Conservation (phyloP, 2,888 invertebrate genomes). For the Eupithecia subumbrata region DNA sequence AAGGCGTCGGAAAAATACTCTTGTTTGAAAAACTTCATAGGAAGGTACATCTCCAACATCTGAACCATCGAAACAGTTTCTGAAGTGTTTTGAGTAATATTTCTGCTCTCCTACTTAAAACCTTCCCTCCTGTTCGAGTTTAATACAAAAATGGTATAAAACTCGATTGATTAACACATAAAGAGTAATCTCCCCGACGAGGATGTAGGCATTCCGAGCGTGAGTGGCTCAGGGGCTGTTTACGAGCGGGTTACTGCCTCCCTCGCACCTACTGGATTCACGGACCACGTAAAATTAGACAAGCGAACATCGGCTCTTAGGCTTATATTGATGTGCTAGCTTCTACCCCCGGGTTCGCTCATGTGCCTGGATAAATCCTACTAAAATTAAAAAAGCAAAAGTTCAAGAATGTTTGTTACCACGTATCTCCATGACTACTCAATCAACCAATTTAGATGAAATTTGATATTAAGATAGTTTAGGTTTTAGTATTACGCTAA, state of each 20-base stretch:
- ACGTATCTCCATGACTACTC: too few relatives aligned
- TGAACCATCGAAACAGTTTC: background rate
- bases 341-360: background rate
- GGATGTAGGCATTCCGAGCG: constrained; percentile 29
- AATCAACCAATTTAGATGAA: too few relatives aligned
- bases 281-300: constrained; percentile 20
- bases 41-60: background rate
- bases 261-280: constrained; percentile 22
- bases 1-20: background rate
- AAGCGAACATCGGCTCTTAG: constrained; percentile 3
- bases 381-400: too few relatives aligned
- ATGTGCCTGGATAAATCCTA: background rate
- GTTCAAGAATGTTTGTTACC: too few relatives aligned
- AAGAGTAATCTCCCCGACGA: constrained; percentile 39
- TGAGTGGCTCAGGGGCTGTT: constrained; percentile 31
- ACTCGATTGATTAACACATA: constrained; percentile 43
- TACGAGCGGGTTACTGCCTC: constrained; percentile 31
- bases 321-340: background rate
- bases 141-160: constrained; percentile 28
- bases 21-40: background rate
- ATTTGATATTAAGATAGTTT: too few relatives aligned
- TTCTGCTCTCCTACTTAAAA: constrained; percentile 1
- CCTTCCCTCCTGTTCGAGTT: constrained; percentile 6
- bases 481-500: too few relatives aligned
- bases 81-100: background rate